Evolutionary conservation across 2,888 invertebrate species (phyloP), one percentile per base, ranked within the genome.

Genomic region (Ennomos erosarius): DNA sequence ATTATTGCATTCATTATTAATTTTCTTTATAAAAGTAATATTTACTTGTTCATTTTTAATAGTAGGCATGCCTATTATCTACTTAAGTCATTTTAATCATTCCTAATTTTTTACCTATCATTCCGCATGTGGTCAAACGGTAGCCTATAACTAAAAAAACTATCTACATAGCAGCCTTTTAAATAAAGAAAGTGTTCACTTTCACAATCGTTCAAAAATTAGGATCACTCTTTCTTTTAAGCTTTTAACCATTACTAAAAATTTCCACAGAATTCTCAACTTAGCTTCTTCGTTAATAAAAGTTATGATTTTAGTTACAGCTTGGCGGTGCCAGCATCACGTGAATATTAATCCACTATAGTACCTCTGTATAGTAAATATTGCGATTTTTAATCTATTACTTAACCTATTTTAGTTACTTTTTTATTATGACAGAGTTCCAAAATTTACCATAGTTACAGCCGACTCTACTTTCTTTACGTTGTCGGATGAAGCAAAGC

Each of bases 381-480:
- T 53, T 34, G 48, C 26, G 6, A 26, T 6, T 11, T 26, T 34
- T n/a, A 10, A 10, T 50, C 10, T 2, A 42, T 11, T 4, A 35
- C 9, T 48, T 33, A 16, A 34, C 2, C n/a, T n/a, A n/a, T 12
- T 4, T 6, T 26, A 26, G 33, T 1, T 39, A 37, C 26, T 8
- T 45, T 38, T 46, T 57, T 48, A 35, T 9, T 48, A 10, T 6
- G 58, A 58, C 37, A 58, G 35, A 38, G 55, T 56, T 10, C 10
- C 12, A 45, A 60, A 48, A 12, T 13, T 48, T 9, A 1, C 10
- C 16, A 37, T 10, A 10, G 16, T 51, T 42, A 12, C 66, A 60
- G 67, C 63, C 65, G 71, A 65, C 66, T 71, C 70, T 68, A 78
- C 84, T 88, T 87, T 88, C 88, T 77, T 84, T 78, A 75, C 79